Evolutionary conservation across 2,888 invertebrate species (phyloP).

Genomic region (Chloroclystis v-ata): DNA sequence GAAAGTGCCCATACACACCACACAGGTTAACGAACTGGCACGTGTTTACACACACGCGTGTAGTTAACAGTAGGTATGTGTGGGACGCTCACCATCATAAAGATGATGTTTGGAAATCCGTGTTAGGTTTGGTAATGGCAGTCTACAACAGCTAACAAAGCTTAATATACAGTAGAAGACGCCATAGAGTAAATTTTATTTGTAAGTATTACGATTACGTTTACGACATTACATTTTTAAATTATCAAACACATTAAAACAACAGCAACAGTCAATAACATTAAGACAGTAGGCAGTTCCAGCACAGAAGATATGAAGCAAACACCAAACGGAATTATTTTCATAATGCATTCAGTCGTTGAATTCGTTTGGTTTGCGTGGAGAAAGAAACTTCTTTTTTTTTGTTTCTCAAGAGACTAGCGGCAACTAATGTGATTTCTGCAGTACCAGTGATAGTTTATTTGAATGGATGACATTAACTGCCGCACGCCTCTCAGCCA

Average conservation of each 20-base stretch:
- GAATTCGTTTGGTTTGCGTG: neutral
- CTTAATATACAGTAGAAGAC: neutral
- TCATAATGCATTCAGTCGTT: constrained; percentile 12
- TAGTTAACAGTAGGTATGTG: constrained; percentile 29
- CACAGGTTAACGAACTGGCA: constrained; percentile 61
- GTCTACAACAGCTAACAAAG: neutral
- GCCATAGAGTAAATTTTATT: no score
- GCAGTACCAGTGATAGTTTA: no score
- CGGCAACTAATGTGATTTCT: no score
- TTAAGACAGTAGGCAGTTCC: neutral
- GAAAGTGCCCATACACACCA: constrained; percentile 35
- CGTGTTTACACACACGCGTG: constrained; percentile 52
- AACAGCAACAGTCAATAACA: neutral
- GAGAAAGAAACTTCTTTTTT: constrained; percentile 30
- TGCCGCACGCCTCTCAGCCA: constrained; percentile 25
- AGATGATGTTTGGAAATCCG: constrained; percentile 19
- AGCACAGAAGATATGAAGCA: neutral
- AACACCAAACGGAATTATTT: constrained; percentile 5
- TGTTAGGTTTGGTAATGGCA: neutral
- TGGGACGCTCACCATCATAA: constrained; percentile 26
- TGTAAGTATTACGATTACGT: no score
- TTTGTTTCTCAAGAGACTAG: no score
- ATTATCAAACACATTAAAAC: no score
- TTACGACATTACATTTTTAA: no score
- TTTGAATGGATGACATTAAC: no score